Evolutionary conservation across 2,888 invertebrate species (phyloP).

Genomic region (Tetranychus piercei): DNA sequence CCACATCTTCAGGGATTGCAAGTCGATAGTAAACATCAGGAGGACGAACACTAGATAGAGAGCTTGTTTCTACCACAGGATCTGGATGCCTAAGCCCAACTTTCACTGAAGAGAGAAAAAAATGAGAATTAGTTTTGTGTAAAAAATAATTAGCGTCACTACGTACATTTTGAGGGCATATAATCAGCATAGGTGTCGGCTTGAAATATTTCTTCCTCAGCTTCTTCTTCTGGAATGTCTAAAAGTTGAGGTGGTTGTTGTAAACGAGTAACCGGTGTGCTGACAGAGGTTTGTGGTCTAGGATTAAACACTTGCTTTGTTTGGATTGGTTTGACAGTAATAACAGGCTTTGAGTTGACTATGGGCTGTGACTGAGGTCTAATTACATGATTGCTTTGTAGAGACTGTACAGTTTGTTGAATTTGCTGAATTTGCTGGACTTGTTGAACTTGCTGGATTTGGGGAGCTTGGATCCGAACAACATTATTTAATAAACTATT

Average conservation of each 20-base stretch:
- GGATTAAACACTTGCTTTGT: too few relatives aligned
- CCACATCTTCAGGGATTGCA: constrained; percentile 52
- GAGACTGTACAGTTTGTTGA: too few relatives aligned
- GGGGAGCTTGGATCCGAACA: too few relatives aligned
- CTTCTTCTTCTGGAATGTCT: constrained; percentile 42
- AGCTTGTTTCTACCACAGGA: constrained; percentile 95
- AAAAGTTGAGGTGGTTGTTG: background rate
- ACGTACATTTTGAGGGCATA: constrained; percentile 67
- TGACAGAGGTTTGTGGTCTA: too few relatives aligned
- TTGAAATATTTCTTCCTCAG: constrained; percentile 89
- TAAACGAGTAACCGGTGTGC: background rate
- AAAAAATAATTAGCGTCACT: constrained; percentile 31
- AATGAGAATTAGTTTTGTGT: background rate
- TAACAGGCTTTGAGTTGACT: too few relatives aligned
- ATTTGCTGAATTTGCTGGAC: too few relatives aligned
- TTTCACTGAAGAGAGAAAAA: constrained; percentile 39
- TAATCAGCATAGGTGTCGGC: constrained; percentile 97
- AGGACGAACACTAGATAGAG: constrained; percentile 83
- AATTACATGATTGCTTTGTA: too few relatives aligned
- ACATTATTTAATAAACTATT: too few relatives aligned
- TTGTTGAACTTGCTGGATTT: too few relatives aligned
- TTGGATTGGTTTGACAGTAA: too few relatives aligned
- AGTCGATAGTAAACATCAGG: constrained; percentile 67
- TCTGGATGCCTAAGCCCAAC: constrained; percentile 92
- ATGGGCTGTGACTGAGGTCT: too few relatives aligned